A percentile compares a stretch with the other conserved stretches of the same genome.
Conservation (phyloP, 2,113 vertebrate genomes). For the Sebastes schlegelii region DNA sequence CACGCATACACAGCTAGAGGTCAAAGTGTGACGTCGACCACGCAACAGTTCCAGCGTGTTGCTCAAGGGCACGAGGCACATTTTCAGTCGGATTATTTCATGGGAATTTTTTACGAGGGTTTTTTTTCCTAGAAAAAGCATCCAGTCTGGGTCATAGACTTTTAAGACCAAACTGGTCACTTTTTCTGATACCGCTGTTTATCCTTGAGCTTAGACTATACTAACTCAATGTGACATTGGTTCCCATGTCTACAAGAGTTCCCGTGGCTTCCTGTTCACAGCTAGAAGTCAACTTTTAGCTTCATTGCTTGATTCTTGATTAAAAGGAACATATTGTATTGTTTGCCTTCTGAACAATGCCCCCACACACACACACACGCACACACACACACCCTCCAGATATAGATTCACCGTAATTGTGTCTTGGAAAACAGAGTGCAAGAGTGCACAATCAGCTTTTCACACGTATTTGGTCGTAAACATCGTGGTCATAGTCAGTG, state of each 20-base stretch:
- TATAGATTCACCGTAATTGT: conserved; percentile 30
- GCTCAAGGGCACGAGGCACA: conserved; percentile 55
- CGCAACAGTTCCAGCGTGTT: conserved; percentile 22
- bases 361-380: conserved; percentile 15
- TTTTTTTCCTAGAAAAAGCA: conserved; percentile 57
- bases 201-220: conserved; percentile 76
- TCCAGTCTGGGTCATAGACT: conserved; percentile 69
- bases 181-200: conserved; percentile 54
- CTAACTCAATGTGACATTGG: conserved; percentile 71
- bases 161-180: conserved; percentile 51
- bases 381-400: background rate
- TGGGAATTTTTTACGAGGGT: conserved; percentile 50
- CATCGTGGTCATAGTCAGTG: background rate
- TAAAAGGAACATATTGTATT: conserved; percentile 52
- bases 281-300: conserved; percentile 12
- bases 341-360: conserved; percentile 17
- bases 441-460: conserved; percentile 9
- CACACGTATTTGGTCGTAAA: conserved; percentile 13
- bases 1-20: background rate
- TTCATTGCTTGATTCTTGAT: conserved; percentile 20
- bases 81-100: conserved; percentile 51
- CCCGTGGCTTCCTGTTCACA: conserved; percentile 10
- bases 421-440: conserved; percentile 13
- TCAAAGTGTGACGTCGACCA: conserved; percentile 30
- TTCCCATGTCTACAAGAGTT: conserved; percentile 66